Conservation (phyloP, 1,140 invertebrate species). For the Drosophila orosa region DNA sequence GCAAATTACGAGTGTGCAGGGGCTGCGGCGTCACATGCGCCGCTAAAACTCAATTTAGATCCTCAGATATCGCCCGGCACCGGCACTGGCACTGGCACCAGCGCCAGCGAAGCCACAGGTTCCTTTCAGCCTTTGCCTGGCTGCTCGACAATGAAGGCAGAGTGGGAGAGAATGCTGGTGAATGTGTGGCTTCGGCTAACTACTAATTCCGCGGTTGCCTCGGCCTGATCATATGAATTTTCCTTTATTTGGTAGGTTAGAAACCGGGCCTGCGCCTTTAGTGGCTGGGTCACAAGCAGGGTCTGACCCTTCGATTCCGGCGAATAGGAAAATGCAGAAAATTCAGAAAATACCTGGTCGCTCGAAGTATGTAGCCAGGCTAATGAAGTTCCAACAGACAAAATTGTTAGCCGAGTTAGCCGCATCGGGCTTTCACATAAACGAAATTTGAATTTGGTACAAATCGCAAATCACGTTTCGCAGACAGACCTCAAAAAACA, state of each 20-base stretch:
- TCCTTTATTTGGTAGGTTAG: constrained; percentile 11
- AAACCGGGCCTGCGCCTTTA: constrained; percentile 8
- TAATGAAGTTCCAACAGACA: constrained; percentile 32
- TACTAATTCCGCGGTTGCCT: constrained; percentile 41
- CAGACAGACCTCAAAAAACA: constrained; percentile 40
- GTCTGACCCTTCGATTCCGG: constrained; percentile 59
- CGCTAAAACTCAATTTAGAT: constrained; percentile 83
- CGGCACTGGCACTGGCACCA: constrained; percentile 3
- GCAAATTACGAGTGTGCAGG: constrained; percentile 73
- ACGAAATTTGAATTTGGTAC: constrained; percentile 81
- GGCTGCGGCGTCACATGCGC: constrained; percentile 71
- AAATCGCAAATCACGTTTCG: constrained; percentile 83
- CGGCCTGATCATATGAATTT: constrained; percentile 48
- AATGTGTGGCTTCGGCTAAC: constrained; percentile 30
- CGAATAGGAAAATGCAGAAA: constrained; percentile 31
- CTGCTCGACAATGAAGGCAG: constrained; percentile 5
- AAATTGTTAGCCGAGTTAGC: constrained; percentile 9
- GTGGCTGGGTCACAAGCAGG: constrained; percentile 54
- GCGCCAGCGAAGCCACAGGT: constrained; percentile 47
- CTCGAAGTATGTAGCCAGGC: constrained; percentile 2
- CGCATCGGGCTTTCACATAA: constrained; percentile 39
- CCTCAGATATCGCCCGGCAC: constrained; percentile 64
- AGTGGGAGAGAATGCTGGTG: background rate
- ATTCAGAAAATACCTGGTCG: constrained; percentile 12
- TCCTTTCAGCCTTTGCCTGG: constrained; percentile 24